Base-by-base conservation (phyloP, 2,113 vertebrate genomes). In the Vidua chalybeata region DNA sequence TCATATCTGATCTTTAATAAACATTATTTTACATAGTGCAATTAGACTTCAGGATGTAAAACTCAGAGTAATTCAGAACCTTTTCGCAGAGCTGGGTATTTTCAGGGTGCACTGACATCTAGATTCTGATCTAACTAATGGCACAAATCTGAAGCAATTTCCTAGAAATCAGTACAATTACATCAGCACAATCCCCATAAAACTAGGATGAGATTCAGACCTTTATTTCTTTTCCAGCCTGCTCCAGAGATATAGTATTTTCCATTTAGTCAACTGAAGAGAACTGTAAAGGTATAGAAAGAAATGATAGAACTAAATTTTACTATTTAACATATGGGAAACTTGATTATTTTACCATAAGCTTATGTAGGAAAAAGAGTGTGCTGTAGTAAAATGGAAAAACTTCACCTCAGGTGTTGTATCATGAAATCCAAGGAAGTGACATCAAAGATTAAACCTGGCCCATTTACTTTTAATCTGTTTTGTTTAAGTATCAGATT, bases 141-240 rank as follows among this genome's bases (percentile, higher is more conserved):
- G 88, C 83, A 94, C 79, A 94, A 92, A 95, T 93, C 91, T 94
- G 56, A 90, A 87, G 78, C 71, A 89, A 95, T 96, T 97, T 93
- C 86, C 83, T 92, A 84, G 66, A 92, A 93, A 92, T 92, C 83
- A 68, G 92, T 64, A 52, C n/a, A 72, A 64, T 95, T 95, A 92
- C 82, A 87, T 90, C 92, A 94, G 82, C 56, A 49, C 33, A 90
- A 85, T 45, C 59, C 59, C 39, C 61, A 74, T 90, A 88, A 85
- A 96, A 75, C 35, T 64, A 43, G 80, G 76, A 94, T 87, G 87
- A 86, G 92, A 92, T 49, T 90, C 64, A 96, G 63, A 63, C 56
- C 64, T 88, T 93, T 96, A 95, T 97, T 94, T 96, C 90, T 96
- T 97, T 97, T 95, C 95, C 93, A 90, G 83, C 31, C 87, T 93